Conservation (phyloP, 2,888 invertebrate species). For the Cylloceria caligata region DNA sequence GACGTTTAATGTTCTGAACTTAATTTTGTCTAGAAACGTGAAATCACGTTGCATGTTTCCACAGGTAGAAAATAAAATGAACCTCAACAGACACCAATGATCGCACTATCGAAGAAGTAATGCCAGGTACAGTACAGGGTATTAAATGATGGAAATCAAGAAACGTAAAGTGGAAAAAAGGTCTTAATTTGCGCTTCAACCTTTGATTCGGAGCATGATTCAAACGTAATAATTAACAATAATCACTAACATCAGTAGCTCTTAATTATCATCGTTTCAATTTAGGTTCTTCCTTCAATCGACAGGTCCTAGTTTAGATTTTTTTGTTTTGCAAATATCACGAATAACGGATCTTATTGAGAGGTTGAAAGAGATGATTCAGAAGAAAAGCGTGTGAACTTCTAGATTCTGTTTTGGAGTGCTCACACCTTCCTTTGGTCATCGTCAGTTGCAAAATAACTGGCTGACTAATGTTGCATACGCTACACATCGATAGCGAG, state of each 20-base stretch:
- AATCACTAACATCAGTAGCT: constrained; percentile 18
- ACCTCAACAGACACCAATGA: background rate
- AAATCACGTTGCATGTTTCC: constrained; percentile 34
- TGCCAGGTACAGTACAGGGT: background rate
- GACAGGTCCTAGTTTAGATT: background rate
- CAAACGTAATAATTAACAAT: constrained; percentile 1
- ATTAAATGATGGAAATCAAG: background rate
- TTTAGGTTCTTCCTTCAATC: background rate
- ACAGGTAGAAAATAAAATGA: constrained; percentile 12
- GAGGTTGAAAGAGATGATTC: background rate
- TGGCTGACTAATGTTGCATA: background rate
- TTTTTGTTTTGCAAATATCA: constrained; percentile 16
- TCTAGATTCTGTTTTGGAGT: background rate
- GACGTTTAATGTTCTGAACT: constrained; percentile 53
- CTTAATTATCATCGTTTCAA: constrained; percentile 27
- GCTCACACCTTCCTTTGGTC: background rate
- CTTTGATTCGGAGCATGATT: constrained; percentile 17
- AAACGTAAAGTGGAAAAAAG: background rate
- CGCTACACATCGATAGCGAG: background rate
- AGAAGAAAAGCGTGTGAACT: background rate
- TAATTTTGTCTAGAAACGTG: constrained; percentile 49
- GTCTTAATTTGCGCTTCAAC: background rate
- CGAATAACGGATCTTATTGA: background rate
- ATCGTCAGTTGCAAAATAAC: background rate
- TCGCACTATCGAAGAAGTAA: constrained; percentile 14